Evolutionary conservation across 2,888 invertebrate genomes (phyloP), one percentile per base, ranked within the genome.

Genomic region (Pterostichus niger): DNA sequence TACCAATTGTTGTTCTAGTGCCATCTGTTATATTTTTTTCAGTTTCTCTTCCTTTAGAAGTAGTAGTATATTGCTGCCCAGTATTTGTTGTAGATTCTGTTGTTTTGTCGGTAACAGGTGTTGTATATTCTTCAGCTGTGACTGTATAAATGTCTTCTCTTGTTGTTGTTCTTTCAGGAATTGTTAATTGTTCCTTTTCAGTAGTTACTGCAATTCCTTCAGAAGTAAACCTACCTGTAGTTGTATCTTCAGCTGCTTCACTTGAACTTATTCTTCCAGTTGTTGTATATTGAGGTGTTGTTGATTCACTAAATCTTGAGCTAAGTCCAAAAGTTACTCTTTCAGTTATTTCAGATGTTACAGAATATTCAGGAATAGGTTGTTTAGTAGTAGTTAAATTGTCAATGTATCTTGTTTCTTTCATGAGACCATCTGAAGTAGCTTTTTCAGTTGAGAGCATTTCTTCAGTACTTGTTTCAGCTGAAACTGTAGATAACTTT

Each of bases 381-480:
- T 59, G 15, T 56, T 71, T 31, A 52, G 75, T 75, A 31, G 75
- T 75, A 31, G 75, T 52, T 49, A 75, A 52, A 52, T 54, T 75
- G 35, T 52, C 49, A 46, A 52, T 49, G 31, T 46, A 9, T 75
- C 52, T 46, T 6, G 31, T 75, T 75, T 75, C 73, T 75, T 46
- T 75, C 33, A 35, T 68, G 6, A 40, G 13, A 40, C 31, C 24
- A 76, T 82, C 56, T 71, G 64, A 78, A 40, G 71, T 71, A 13
- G 64, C 68, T 44, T 81, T 81, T 59, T 68, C 52, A 15, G 81
- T 49, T 24, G 73, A 46, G 2, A 31, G 15, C 6, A 80, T 79
- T 56, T 82, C 78, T 80, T 85, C 76, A 73, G 85, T 84, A 49
- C 85, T 80, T 75, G 84, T 78, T 78, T 84, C 75, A 71, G 81